A percentile compares a stretch with the other conserved stretches of the same genome.
Conservation (phyloP, 2,888 invertebrate genomes). For the Linyphia triangularis region DNA sequence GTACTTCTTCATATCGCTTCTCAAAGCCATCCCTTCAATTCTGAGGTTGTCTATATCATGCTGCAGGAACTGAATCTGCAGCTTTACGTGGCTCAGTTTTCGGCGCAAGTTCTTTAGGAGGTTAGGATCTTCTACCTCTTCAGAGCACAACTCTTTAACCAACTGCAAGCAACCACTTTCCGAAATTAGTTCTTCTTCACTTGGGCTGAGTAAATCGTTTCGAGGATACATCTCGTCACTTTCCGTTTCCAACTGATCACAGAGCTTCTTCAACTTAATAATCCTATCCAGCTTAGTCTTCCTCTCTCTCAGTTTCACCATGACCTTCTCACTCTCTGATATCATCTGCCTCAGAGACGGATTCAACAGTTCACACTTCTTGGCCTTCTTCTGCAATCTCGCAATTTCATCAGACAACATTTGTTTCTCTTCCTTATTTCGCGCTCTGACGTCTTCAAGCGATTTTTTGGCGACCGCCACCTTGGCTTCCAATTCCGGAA, state of each 20-base stretch:
- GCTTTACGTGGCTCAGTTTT: conserved; percentile 26
- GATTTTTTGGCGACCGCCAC: conserved; percentile 13
- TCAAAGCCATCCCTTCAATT: conserved; percentile 38
- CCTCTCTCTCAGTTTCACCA: conserved; percentile 37
- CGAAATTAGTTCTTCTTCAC: not conserved
- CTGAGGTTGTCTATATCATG: conserved; percentile 48
- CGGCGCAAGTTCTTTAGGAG: conserved; percentile 31
- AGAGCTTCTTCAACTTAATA: conserved; percentile 47
- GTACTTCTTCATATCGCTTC: conserved; percentile 64
- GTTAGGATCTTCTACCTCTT: conserved; percentile 43
- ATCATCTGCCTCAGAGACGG: conserved; percentile 59
- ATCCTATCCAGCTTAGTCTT: conserved; percentile 49
- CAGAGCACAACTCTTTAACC: conserved; percentile 6
- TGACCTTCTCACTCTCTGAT: conserved; percentile 54
- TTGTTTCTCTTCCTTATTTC: conserved; percentile 19
- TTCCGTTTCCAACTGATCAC: conserved; percentile 46
- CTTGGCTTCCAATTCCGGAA: conserved; percentile 43
- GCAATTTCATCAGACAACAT: conserved; percentile 34
- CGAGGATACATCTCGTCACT: not conserved
- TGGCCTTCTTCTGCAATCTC: conserved; percentile 29
- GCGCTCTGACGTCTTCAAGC: conserved; percentile 19
- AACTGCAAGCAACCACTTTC: conserved; percentile 43
- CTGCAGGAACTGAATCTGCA: conserved; percentile 46
- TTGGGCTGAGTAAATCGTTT: not conserved
- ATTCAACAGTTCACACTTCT: conserved; percentile 17